These are phyloP conservation scores for Proisotoma minuta DNA, from an alignment of 2,888 invertebrate species.

Conservation along the genomic window DNA sequence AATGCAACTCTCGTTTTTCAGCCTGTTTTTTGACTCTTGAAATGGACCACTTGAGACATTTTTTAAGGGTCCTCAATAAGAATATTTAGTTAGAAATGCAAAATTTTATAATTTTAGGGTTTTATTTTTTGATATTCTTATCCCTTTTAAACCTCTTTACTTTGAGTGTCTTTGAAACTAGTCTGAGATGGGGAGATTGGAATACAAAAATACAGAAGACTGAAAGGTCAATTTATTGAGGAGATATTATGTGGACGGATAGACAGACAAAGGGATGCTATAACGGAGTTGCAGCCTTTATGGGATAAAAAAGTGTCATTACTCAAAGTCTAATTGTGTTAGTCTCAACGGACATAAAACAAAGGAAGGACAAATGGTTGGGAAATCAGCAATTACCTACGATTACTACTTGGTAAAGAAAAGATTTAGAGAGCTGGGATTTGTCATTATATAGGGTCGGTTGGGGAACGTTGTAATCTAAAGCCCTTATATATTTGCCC, in stretches of 20 bases:
- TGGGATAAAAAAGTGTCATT: conserved; percentile 37
- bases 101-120: no score
- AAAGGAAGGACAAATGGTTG: conserved; percentile 40
- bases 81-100: no score
- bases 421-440: conserved; percentile 41
- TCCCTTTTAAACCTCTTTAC: no score
- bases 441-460: conserved; percentile 11
- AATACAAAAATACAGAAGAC: neutral
- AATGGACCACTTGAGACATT: no score
- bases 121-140: no score
- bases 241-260: conserved; percentile 8
- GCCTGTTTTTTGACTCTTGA: no score
- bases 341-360: conserved; percentile 39
- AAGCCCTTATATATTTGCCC: no score
- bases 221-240: neutral
- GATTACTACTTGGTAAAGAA: conserved; percentile 35
- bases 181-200: conserved; percentile 13
- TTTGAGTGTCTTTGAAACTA: no score
- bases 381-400: conserved; percentile 45
- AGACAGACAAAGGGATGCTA: conserved; percentile 14
- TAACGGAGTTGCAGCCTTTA: conserved; percentile 8
- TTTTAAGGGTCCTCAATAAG: no score
- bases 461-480: no score
- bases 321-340: conserved; percentile 44
- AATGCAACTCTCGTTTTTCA: no score